phyloP scores from a whole-genome alignment of 1,140 invertebrate species.

The Papilio dardanus region DNA sequence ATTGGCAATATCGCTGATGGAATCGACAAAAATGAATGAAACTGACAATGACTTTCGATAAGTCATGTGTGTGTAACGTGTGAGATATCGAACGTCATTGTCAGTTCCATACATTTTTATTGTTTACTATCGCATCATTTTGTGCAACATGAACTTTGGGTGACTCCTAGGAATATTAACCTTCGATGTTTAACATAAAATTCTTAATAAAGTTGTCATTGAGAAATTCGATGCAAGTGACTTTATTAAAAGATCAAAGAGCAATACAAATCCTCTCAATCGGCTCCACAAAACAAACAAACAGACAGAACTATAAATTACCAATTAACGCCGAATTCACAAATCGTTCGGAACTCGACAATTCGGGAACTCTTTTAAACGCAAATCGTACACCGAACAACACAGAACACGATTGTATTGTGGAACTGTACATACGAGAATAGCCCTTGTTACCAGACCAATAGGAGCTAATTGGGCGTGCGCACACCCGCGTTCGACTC shows the following conservation, averaged over 20 bases:
- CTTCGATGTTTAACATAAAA: neutral
- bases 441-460: neutral
- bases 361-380: constrained; percentile 27
- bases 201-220: neutral
- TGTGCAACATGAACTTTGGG: too few relatives aligned
- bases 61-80: too few relatives aligned
- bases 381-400: constrained; percentile 25
- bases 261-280: neutral
- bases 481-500: neutral
- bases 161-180: too few relatives aligned
- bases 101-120: too few relatives aligned
- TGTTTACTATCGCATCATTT: too few relatives aligned
- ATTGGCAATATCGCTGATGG: too few relatives aligned
- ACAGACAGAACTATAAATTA: constrained; percentile 20
- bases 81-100: too few relatives aligned
- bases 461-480: constrained; percentile 5
- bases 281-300: neutral
- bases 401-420: constrained; percentile 2
- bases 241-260: neutral
- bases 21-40: too few relatives aligned
- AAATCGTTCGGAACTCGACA: constrained; percentile 9
- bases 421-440: neutral
- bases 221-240: neutral
- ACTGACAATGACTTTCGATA: too few relatives aligned
- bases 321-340: constrained; percentile 25